These are phyloP conservation scores for Pyrrhosoma nymphula DNA, from an alignment of 2,888 invertebrate species.

Conservation along the genomic window DNA sequence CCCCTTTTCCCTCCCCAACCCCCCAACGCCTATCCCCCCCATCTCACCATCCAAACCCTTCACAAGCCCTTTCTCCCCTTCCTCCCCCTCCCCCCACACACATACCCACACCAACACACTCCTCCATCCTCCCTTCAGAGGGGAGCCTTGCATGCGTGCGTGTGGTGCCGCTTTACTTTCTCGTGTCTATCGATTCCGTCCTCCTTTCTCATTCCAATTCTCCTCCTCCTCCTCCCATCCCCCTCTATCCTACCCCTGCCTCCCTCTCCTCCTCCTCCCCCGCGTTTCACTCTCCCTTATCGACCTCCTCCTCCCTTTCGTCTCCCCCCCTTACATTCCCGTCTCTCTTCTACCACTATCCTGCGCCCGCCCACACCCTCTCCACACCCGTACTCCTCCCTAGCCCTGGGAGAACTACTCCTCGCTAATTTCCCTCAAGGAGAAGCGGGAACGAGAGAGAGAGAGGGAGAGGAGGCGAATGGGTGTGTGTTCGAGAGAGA, in stretches of 20 bases:
- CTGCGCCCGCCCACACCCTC: background rate
- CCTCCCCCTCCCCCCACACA: background rate
- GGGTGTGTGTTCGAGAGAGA: background rate
- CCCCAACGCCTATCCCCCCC: background rate
- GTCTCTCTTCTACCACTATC: background rate
- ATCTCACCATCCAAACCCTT: slow-evolving; percentile 8
- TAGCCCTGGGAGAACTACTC: slow-evolving; percentile 49
- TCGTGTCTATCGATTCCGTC: slow-evolving; percentile 56
- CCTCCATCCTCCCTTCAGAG: background rate
- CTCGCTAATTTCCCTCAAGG: slow-evolving; percentile 65
- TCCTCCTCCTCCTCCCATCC: background rate
- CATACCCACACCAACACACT: background rate
- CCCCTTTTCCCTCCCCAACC: background rate
- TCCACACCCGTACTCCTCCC: background rate
- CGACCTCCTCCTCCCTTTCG: background rate
- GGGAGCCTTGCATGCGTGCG: slow-evolving; percentile 8
- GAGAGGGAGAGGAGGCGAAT: background rate
- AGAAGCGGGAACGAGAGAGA: slow-evolving; percentile 2
- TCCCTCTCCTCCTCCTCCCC: background rate
- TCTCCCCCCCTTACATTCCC: no score
- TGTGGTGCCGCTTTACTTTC: slow-evolving; percentile 49
- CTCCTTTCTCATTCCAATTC: slow-evolving; percentile 60
- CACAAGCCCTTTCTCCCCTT: slow-evolving; percentile 24
- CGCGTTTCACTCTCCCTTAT: background rate
- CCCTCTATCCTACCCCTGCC: background rate